A percentile compares a stretch with the other conserved stretches of the same genome.
Conservation (phyloP, 1,140 invertebrate species). For the Nixonia krombeini region DNA sequence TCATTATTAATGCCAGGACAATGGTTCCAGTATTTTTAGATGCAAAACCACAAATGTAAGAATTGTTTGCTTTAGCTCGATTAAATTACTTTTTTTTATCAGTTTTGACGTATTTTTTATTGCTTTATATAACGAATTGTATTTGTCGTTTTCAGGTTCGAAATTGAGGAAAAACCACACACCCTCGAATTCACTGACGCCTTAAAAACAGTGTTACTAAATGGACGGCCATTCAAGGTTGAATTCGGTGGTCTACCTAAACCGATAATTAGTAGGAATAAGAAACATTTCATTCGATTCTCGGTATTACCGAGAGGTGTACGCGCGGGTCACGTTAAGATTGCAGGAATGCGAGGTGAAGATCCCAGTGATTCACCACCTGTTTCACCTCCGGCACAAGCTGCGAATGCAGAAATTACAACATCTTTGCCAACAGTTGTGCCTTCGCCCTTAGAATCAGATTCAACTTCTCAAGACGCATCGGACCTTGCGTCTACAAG, state of each 20-base stretch:
- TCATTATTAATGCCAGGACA: conserved; percentile 85
- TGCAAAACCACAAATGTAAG: conserved; percentile 82
- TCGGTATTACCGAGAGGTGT: conserved; percentile 84
- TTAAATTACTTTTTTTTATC: conserved; percentile 4
- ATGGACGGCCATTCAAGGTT: conserved; percentile 85
- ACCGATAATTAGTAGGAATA: conserved; percentile 84
- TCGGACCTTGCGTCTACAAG: conserved; percentile 50
- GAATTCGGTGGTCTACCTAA: conserved; percentile 95
- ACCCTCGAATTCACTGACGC: conserved; percentile 86
- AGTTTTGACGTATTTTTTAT: neutral
- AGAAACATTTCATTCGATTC: conserved; percentile 88
- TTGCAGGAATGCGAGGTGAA: conserved; percentile 78
- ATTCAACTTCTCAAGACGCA: conserved; percentile 64
- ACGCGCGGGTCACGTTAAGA: conserved; percentile 78
- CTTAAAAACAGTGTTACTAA: conserved; percentile 83
- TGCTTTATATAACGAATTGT: conserved; percentile 14
- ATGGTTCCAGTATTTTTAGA: conserved; percentile 88
- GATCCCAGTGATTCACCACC: conserved; percentile 56
- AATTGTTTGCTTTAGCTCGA: conserved; percentile 14
- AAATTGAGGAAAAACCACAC: conserved; percentile 81
- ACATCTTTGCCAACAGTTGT: conserved; percentile 39
- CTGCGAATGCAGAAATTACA: conserved; percentile 36
- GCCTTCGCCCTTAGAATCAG: conserved; percentile 47
- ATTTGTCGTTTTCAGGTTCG: conserved; percentile 70
- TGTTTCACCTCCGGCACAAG: conserved; percentile 36